A percentile compares a stretch with the other conserved stretches of the same genome.
Evolutionary conservation across 2,888 invertebrate species (phyloP).

Genomic region (Cephus rjabovi): DNA sequence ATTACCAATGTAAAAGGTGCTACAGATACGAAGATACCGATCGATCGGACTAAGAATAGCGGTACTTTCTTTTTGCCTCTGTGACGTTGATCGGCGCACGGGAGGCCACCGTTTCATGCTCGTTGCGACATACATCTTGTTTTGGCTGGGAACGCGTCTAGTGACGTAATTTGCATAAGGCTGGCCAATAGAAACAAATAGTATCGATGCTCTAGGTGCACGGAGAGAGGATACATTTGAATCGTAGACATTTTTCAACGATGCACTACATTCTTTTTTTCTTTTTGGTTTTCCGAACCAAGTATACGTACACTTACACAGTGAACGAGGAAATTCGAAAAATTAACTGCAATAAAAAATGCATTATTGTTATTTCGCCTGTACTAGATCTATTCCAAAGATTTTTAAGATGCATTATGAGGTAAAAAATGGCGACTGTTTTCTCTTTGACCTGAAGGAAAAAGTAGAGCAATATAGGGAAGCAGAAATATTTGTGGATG

Average conservation of each 20-base stretch:
- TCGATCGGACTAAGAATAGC: constrained; percentile 48
- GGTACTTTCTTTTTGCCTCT: constrained; percentile 54
- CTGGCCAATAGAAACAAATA: neutral
- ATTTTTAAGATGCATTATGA: neutral
- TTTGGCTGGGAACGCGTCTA: neutral
- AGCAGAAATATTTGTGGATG: constrained; percentile 2
- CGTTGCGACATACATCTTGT: neutral
- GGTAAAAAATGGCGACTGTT: neutral
- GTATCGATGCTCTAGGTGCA: neutral
- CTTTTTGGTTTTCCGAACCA: neutral
- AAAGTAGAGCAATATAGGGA: neutral
- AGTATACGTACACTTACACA: neutral
- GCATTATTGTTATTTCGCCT: neutral
- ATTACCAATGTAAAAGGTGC: constrained; percentile 49
- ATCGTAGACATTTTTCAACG: neutral
- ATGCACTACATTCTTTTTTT: neutral
- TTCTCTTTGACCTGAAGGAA: neutral
- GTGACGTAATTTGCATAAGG: neutral
- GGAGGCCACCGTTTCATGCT: neutral
- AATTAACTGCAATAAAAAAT: neutral
- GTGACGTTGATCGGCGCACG: constrained; percentile 12
- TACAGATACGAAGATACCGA: constrained; percentile 34
- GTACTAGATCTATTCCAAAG: neutral
- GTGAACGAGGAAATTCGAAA: neutral
- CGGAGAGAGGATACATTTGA: neutral